Percentiles rank a stretch among this genome's conserved stretches.
Conservation (phyloP, 2,113 vertebrate species). For the Ailurus styani region DNA sequence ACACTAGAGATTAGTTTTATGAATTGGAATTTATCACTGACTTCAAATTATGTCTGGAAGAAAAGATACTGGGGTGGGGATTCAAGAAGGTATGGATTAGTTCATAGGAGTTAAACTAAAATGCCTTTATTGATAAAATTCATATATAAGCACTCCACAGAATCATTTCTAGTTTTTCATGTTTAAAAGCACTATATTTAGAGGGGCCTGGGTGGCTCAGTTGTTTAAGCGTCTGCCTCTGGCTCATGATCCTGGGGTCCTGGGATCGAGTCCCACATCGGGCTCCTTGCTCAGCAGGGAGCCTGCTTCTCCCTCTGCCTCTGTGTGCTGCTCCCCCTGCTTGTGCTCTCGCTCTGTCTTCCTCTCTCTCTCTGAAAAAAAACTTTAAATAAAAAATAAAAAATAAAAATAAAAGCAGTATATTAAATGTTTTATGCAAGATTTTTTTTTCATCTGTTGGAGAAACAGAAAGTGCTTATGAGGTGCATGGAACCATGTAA, state of each 20-base stretch:
- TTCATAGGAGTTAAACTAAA: constrained; percentile 2
- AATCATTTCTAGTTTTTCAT: neutral
- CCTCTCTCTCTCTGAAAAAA: no score
- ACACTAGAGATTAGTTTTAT: constrained; percentile 36
- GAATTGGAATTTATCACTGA: constrained; percentile 45
- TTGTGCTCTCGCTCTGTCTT: no score
- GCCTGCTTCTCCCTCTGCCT: no score
- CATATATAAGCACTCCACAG: neutral
- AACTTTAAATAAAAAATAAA: no score
- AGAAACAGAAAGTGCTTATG: neutral
- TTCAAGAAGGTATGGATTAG: neutral
- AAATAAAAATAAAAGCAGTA: neutral
- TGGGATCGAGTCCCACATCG: no score
- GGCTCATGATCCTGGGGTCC: no score
- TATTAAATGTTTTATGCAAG: neutral
- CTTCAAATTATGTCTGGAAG: constrained; percentile 8
- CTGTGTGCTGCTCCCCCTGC: no score
- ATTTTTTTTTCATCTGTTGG: neutral
- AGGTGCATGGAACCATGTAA: neutral
- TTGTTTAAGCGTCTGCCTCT: no score
- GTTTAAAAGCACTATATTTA: neutral
- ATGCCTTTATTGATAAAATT: neutral
- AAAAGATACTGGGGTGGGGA: neutral
- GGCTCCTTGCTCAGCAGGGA: no score
- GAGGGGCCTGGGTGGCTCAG: no score